Conservation (phyloP, 2,797 vertebrate genomes). For the Xerus rutilus region DNA sequence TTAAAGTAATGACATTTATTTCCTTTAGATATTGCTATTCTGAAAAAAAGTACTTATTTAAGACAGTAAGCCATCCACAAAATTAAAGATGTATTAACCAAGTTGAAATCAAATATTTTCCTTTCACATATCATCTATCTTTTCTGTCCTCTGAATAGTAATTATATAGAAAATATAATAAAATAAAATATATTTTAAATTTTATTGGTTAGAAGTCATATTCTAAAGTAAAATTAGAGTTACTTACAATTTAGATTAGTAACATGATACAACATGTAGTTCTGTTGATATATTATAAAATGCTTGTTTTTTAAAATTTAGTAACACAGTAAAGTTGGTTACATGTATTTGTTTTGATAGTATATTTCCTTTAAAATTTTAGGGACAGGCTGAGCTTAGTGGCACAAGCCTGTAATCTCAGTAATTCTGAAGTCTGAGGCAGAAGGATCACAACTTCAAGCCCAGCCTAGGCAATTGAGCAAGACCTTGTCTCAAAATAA, state of each 20-base stretch:
- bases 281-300: neutral
- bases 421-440: no score
- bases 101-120: neutral
- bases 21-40: neutral
- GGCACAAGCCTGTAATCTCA: no score
- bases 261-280: neutral
- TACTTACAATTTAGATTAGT: neutral
- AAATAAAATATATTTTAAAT: neutral
- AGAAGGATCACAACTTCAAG: no score
- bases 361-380: slow-evolving; percentile 18
- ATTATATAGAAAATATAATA: neutral
- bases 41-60: neutral
- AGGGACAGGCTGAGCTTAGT: neutral
- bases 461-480: no score
- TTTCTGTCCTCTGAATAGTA: neutral
- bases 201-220: neutral
- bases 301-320: neutral
- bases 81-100: neutral
- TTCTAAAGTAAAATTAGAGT: neutral
- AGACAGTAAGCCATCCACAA: neutral
- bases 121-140: neutral
- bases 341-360: slow-evolving; percentile 1
- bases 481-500: no score
- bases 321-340: neutral
- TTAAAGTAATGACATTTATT: neutral